These are phyloP conservation scores for Furcifer pardalis DNA, from an alignment of 2,797 vertebrate genomes.

Conservation along the genomic window DNA sequence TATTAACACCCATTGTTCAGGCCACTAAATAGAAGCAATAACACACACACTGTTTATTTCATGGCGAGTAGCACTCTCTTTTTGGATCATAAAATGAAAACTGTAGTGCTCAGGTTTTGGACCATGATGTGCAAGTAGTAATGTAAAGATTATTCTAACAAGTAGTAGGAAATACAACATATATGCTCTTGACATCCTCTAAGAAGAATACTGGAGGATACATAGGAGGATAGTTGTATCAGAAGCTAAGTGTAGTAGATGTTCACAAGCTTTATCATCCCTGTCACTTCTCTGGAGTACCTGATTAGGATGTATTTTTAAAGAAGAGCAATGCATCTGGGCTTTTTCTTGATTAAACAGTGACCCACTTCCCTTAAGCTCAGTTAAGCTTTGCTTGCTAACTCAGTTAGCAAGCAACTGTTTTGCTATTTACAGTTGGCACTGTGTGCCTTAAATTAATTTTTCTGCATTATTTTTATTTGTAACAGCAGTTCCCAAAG, in stretches of 20 bases:
- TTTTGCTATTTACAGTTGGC: constrained; percentile 10
- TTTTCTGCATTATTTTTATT: neutral
- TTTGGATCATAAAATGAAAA: too few relatives aligned
- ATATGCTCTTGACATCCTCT: neutral
- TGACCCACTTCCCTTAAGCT: neutral
- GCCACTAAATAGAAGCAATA: neutral
- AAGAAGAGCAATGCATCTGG: neutral
- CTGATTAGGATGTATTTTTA: neutral
- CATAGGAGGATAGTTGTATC: neutral
- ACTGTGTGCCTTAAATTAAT: neutral
- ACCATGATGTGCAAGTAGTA: too few relatives aligned
- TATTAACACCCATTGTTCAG: neutral
- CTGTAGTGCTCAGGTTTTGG: too few relatives aligned
- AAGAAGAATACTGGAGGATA: neutral
- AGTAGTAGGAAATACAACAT: neutral
- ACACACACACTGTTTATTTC: too few relatives aligned
- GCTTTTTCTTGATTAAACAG: neutral
- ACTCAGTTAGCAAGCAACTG: constrained; percentile 21
- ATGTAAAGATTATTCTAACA: neutral
- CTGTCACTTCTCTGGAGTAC: neutral
- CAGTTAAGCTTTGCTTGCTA: neutral
- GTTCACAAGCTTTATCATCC: neutral
- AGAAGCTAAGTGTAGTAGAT: neutral
- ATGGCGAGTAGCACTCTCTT: too few relatives aligned
- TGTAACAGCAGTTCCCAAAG: constrained; percentile 22